These are phyloP conservation scores for Oncorhynchus mykiss DNA, from an alignment of 2,113 vertebrate genomes.

Conservation along the genomic window DNA sequence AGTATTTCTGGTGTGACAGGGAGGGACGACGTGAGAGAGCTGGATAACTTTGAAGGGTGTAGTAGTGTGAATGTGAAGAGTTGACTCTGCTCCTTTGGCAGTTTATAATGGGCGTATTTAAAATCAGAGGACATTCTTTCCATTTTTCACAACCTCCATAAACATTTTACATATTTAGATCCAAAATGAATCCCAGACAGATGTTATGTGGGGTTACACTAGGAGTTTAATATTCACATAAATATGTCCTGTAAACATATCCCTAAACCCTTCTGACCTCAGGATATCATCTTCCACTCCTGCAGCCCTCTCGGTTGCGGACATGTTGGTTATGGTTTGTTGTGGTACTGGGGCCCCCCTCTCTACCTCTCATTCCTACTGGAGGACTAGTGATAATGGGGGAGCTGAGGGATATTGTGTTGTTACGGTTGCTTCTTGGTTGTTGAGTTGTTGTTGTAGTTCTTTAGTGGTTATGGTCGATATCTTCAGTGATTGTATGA, in stretches of 20 bases:
- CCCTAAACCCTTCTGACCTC: not conserved
- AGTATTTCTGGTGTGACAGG: slow-evolving; percentile 9
- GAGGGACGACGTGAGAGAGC: not conserved
- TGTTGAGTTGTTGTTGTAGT: not conserved
- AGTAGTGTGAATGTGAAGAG: not conserved
- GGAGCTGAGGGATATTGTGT: not conserved
- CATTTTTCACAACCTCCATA: slow-evolving; percentile 2
- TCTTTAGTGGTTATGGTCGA: not conserved
- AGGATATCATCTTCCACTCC: not conserved
- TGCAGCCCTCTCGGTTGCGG: not conserved
- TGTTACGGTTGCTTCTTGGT: no score
- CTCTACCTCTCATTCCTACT: not conserved
- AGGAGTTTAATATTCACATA: slow-evolving; percentile 15
- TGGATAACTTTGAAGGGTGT: slow-evolving; percentile 39
- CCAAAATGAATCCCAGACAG: slow-evolving; percentile 14
- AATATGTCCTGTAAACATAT: not conserved
- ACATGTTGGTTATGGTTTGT: no score
- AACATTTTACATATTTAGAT: slow-evolving; percentile 20
- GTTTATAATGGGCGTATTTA: not conserved
- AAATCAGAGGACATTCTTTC: not conserved
- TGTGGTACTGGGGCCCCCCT: not conserved
- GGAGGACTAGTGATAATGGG: not conserved
- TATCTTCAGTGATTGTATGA: no score
- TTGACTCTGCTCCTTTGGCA: not conserved
- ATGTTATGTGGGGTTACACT: slow-evolving; percentile 6